These are phyloP conservation scores for Apodemia hepburni DNA, from an alignment of 2,888 invertebrate species.

Conservation along the genomic window DNA sequence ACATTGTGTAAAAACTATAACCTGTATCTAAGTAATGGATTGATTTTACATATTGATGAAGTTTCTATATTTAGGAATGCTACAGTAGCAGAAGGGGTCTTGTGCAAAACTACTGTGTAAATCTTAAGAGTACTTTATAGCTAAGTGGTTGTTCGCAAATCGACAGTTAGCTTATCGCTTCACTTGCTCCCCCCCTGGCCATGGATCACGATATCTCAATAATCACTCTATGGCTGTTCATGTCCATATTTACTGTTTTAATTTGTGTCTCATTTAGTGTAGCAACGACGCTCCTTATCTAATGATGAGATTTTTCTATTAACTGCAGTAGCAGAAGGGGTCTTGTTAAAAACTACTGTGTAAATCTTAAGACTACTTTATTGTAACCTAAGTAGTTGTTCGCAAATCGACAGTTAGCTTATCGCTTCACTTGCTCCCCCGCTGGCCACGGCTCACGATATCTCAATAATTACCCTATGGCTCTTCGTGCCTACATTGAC, in stretches of 20 bases:
- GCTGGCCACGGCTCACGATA: conserved; percentile 1
- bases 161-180: conserved; percentile 30
- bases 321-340: no score
- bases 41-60: no score
- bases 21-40: no score
- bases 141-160: conserved; percentile 6
- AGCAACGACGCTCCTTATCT: no score
- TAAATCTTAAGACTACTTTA: not conserved
- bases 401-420: conserved; percentile 28
- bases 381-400: not conserved
- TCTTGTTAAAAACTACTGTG: no score
- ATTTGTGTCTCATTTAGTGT: conserved; percentile 16
- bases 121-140: not conserved
- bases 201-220: conserved; percentile 8
- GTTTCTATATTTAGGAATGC: no score
- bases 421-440: conserved; percentile 26
- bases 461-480: conserved; percentile 20
- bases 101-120: no score
- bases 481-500: conserved; percentile 14
- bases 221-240: conserved; percentile 14
- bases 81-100: no score
- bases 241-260: conserved; percentile 14
- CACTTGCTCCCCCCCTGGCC: conserved; percentile 22
- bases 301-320: no score
- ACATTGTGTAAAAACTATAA: conserved; percentile 1